Percentiles rank a stretch among this genome's conserved stretches.
Evolutionary conservation across 2,113 vertebrate genomes (phyloP).

Genomic region (Beaufortia kweichowensis): DNA sequence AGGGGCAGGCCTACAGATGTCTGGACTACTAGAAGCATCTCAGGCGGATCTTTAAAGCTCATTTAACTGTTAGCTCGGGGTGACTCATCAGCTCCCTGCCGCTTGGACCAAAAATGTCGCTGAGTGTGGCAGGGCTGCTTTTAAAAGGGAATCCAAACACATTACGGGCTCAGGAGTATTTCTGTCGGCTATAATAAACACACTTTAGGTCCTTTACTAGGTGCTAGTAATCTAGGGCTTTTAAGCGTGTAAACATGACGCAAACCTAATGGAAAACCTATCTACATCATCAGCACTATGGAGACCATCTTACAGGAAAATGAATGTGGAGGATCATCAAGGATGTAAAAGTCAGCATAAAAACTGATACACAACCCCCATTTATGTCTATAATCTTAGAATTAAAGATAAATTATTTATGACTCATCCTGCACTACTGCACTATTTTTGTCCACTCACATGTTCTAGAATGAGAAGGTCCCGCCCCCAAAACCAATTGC

Average conservation of each 20-base stretch:
- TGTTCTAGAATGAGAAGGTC: too few relatives aligned
- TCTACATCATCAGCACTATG: conserved; percentile 1
- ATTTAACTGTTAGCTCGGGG: conserved; percentile 25
- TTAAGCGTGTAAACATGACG: conserved; percentile 26
- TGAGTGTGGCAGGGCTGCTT: background rate
- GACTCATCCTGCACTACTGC: too few relatives aligned
- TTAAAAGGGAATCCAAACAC: conserved; percentile 18
- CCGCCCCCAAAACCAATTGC: too few relatives aligned
- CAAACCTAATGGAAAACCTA: background rate
- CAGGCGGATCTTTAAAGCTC: conserved; percentile 33
- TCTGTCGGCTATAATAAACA: conserved; percentile 2
- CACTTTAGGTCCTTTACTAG: background rate
- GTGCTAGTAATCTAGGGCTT: conserved; percentile 16
- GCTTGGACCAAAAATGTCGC: background rate
- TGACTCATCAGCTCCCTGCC: conserved; percentile 30
- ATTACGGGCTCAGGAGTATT: conserved; percentile 1
- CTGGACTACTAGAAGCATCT: conserved; percentile 3
- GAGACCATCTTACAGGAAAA: background rate
- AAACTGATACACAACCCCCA: too few relatives aligned
- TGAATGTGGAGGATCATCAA: background rate
- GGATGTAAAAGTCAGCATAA: background rate
- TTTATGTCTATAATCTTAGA: too few relatives aligned
- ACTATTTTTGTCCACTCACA: too few relatives aligned
- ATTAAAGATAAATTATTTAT: too few relatives aligned
- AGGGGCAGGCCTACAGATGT: conserved; percentile 19